Conservation (phyloP, 2,888 invertebrate species). For the Helicoverpa assulta region DNA sequence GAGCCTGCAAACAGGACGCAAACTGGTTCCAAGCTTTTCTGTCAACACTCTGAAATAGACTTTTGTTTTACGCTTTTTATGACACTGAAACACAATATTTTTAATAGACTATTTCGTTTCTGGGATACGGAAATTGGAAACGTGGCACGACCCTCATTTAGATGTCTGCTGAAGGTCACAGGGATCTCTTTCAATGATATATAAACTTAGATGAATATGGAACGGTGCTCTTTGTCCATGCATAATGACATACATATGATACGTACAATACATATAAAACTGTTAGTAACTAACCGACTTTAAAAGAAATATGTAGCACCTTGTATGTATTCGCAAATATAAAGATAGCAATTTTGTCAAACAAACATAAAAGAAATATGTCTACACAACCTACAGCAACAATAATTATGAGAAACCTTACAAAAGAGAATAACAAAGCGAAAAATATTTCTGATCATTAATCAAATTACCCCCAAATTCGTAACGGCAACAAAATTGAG, state of each 20-base stretch:
- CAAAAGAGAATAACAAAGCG: not conserved
- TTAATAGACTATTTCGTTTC: constrained; percentile 29
- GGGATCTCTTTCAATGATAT: constrained; percentile 5
- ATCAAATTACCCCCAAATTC: constrained; percentile 18
- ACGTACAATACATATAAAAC: not conserved
- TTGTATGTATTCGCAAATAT: too few species aligned
- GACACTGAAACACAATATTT: constrained; percentile 28
- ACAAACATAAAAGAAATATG: not conserved
- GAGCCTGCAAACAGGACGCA: not conserved
- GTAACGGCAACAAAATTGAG: constrained; percentile 24
- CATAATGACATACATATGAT: not conserved
- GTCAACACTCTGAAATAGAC: not conserved
- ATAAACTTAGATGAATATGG: constrained; percentile 5
- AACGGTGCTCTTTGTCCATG: not conserved
- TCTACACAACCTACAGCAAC: not conserved
- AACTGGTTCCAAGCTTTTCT: too few species aligned
- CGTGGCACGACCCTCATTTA: constrained; percentile 31
- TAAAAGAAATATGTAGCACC: not conserved
- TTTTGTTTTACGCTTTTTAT: not conserved
- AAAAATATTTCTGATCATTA: constrained; percentile 4
- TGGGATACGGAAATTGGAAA: constrained; percentile 38
- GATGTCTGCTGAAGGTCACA: constrained; percentile 6
- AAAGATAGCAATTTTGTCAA: too few species aligned
- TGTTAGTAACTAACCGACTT: not conserved
- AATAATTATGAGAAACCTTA: not conserved